Percentiles rank a stretch among this genome's conserved stretches.
Evolutionary conservation across 1,140 invertebrate genomes (phyloP).

Genomic region (Aphelenchoides fujianensis): DNA sequence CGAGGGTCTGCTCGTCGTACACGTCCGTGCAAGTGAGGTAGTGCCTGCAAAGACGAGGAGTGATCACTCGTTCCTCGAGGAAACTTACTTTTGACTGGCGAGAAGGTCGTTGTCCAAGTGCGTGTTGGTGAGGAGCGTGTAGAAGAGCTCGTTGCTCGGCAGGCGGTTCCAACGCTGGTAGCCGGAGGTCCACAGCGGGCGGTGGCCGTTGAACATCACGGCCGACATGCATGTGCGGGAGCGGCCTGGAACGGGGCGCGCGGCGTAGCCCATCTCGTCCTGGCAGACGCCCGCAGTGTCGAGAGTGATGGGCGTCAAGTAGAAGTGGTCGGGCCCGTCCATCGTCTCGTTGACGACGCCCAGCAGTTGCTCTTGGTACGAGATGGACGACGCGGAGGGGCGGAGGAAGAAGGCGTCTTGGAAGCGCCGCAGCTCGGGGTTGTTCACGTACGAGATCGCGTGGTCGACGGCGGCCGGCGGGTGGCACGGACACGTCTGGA

Average conservation of each 20-base stretch:
- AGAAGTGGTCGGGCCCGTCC: background rate
- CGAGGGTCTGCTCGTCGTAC: background rate
- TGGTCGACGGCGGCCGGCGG: background rate
- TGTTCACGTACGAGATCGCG: background rate
- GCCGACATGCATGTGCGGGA: background rate
- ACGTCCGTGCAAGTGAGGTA: background rate
- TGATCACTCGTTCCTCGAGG: background rate
- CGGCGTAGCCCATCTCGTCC: background rate
- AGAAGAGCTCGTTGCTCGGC: background rate
- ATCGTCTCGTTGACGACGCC: background rate
- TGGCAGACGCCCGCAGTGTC: background rate
- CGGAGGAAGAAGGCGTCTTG: background rate
- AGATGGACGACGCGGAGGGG: background rate
- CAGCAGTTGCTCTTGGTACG: background rate
- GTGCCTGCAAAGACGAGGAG: background rate
- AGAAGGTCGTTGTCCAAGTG: background rate
- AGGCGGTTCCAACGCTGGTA: background rate
- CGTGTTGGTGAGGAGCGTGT: background rate
- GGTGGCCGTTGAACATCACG: background rate
- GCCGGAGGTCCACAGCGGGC: background rate
- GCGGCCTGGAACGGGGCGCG: background rate
- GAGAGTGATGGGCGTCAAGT: background rate
- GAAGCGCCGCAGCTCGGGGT: background rate
- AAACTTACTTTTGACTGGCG: background rate
- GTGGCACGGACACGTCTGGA: background rate